These are phyloP conservation scores for Melinaea marsaeus DNA, from an alignment of 2,888 invertebrate species.

Conservation along the genomic window DNA sequence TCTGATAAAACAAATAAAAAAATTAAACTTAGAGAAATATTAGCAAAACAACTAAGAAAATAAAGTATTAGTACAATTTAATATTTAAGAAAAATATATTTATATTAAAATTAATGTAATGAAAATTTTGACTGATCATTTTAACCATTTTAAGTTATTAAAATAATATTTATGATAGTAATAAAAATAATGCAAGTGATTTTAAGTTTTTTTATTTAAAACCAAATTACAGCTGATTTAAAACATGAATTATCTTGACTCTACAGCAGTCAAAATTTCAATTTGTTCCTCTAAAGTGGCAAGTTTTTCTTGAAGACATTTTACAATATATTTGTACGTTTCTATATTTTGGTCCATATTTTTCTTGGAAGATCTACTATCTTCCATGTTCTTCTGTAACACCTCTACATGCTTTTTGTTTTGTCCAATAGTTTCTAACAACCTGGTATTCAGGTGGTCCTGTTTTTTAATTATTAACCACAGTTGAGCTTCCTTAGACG, in stretches of 20 bases:
- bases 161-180: too few relatives aligned
- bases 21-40: conserved; percentile 59
- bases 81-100: neutral
- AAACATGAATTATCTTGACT: conserved; percentile 48
- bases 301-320: conserved; percentile 68
- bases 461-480: conserved; percentile 69
- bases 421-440: conserved; percentile 52
- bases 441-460: conserved; percentile 56
- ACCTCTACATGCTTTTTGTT: conserved; percentile 58
- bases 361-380: conserved; percentile 44
- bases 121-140: conserved; percentile 6
- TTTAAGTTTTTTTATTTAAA: conserved; percentile 13
- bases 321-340: conserved; percentile 62
- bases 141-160: neutral
- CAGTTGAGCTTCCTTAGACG: conserved; percentile 54
- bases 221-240: neutral
- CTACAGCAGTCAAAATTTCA: conserved; percentile 66
- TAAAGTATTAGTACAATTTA: conserved; percentile 34
- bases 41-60: conserved; percentile 60
- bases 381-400: conserved; percentile 52
- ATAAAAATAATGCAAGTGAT: conserved; percentile 9
- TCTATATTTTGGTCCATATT: conserved; percentile 58
- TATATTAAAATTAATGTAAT: neutral
- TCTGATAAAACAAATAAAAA: conserved; percentile 67
- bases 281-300: conserved; percentile 69